phyloP scores from a whole-genome alignment of 2,113 vertebrate species.

The Lepus europaeus region DNA sequence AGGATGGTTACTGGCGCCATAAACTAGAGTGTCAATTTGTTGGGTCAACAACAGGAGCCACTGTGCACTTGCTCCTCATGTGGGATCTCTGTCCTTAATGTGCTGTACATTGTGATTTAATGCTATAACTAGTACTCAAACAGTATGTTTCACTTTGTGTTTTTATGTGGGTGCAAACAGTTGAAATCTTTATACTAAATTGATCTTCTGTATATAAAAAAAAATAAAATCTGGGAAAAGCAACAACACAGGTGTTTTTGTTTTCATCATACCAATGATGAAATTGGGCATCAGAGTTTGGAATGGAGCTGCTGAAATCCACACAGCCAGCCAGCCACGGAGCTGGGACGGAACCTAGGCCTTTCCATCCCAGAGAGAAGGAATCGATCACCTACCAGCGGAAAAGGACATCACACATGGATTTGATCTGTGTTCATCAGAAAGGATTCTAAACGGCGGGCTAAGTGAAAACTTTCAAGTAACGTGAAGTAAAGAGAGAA shows the following conservation, averaged over 20 bases:
- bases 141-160: too few relatives aligned
- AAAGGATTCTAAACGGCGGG: background rate
- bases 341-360: background rate
- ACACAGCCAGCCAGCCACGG: background rate
- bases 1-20: too few relatives aligned
- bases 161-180: too few relatives aligned
- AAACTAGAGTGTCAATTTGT: too few relatives aligned
- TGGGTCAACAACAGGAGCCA: too few relatives aligned
- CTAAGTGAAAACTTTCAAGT: constrained; percentile 1
- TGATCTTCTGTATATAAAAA: too few relatives aligned
- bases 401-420: background rate
- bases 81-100: too few relatives aligned
- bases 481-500: background rate
- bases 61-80: too few relatives aligned
- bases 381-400: rapidly evolving
- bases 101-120: too few relatives aligned
- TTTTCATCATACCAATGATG: background rate
- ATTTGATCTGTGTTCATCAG: background rate
- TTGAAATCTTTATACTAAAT: too few relatives aligned
- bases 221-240: background rate
- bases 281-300: background rate
- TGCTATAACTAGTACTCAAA: too few relatives aligned
- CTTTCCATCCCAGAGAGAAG: background rate
- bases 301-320: background rate
- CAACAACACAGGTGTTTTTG: background rate